phyloP scores from a whole-genome alignment of 2,797 vertebrate species.

The Trachurus trachurus region DNA sequence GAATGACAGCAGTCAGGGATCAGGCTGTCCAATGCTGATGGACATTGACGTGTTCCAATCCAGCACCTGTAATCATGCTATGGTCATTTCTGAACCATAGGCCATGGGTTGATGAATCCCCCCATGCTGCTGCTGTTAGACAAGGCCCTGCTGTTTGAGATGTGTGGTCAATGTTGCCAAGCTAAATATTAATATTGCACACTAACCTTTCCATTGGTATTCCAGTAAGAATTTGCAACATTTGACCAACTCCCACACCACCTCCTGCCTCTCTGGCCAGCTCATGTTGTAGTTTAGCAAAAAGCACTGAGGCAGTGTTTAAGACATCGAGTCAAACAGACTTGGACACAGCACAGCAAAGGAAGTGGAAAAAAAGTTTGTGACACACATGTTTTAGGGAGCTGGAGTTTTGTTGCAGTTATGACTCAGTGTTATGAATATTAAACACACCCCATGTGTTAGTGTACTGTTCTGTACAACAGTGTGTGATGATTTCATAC shows the following conservation, averaged over 20 bases:
- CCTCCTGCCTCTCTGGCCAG: background rate
- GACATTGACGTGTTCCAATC: no score
- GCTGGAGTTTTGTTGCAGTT: background rate
- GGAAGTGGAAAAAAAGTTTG: background rate
- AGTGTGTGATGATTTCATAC: slow-evolving; percentile 14
- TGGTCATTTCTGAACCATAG: background rate
- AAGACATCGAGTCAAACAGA: background rate
- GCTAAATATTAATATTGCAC: background rate
- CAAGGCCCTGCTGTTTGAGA: background rate
- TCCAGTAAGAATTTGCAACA: background rate
- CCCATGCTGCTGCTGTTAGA: background rate
- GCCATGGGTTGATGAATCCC: background rate
- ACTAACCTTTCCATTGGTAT: no score
- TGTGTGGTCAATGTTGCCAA: background rate
- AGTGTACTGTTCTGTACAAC: slow-evolving; percentile 18
- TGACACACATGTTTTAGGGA: background rate
- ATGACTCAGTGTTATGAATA: slow-evolving; percentile 6
- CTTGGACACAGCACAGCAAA: background rate
- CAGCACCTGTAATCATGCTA: background rate
- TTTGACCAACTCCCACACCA: background rate
- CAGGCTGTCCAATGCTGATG: no score
- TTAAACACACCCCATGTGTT: slow-evolving; percentile 2
- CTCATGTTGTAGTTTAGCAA: background rate
- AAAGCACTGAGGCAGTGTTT: background rate
- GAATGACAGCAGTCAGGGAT: no score